These are phyloP conservation scores for Parazoanthus swiftii DNA, from an alignment of 92 coral and sea anemone species.

Conservation along the genomic window DNA sequence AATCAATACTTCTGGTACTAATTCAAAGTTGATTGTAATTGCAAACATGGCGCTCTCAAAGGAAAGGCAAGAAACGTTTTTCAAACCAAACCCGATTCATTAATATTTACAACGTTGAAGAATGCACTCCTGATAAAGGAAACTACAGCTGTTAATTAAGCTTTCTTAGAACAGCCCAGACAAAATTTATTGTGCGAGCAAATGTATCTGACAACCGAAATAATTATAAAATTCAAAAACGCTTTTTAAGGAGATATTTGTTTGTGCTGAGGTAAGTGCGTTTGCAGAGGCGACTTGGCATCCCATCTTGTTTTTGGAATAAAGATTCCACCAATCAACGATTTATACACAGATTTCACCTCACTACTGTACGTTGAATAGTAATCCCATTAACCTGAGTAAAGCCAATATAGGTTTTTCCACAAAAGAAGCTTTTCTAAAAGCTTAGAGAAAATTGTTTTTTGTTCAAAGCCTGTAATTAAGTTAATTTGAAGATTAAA, in stretches of 20 bases:
- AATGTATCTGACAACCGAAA: neutral
- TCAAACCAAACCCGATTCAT: neutral
- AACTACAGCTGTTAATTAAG: neutral
- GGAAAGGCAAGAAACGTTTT: neutral
- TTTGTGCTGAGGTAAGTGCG: neutral
- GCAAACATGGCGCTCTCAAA: neutral
- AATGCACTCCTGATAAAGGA: neutral
- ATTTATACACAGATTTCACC: neutral
- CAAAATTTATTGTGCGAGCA: neutral
- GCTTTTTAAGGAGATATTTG: neutral
- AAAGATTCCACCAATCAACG: neutral
- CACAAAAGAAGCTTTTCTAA: slow-evolving; percentile 28
- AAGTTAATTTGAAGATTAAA: slow-evolving; percentile 20
- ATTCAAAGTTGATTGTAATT: slow-evolving; percentile 3
- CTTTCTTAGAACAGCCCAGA: neutral
- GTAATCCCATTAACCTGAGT: slow-evolving; percentile 2
- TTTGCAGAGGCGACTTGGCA: neutral
- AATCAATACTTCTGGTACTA: neutral
- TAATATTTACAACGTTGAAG: slow-evolving; percentile 8
- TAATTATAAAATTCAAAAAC: neutral
- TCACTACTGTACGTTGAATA: neutral
- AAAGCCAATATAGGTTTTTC: neutral
- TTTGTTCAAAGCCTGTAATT: slow-evolving; percentile 60
- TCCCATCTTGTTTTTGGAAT: slow-evolving; percentile 9
- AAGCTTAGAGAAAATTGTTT: slow-evolving; percentile 32